Evolutionary conservation across 2,888 invertebrate genomes (phyloP), one percentile per base, ranked within the genome.

Genomic region (Limenitis camilla): DNA sequence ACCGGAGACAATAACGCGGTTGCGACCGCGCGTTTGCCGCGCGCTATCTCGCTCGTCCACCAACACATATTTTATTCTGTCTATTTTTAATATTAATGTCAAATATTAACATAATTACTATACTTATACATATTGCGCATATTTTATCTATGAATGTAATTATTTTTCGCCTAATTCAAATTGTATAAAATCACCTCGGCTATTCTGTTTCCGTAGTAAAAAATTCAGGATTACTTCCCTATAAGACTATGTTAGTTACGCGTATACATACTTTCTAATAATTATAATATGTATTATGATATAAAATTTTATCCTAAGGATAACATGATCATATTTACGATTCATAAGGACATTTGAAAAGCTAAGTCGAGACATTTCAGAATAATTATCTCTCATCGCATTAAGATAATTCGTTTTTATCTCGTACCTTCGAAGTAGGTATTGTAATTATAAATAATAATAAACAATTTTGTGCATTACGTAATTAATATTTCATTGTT

Each of bases 11-110:
- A 74, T 79, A 78, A 77, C 73, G 71, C 68, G 68, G 68, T 65
- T 66, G 66, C 63, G 62, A 65, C 69, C 64, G 62, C 62, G 65
- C 67, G 63, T 64, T 66, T 69, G 68, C 73, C 69, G 72, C 74
- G 75, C 78, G 76, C 79, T 77, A 74, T 76, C 75, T 76, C 83
- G 81, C 84, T 81, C 83, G 80, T 80, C 81, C 80, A 83, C 83
- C 76, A 73, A 77, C 81, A 84, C 82, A 86, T 85, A 83, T 84
- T 86, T 85, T 83, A 85, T 83, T 87, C 85, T 82, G 80, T 82
- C 81, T 80, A 86, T 85, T 86, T 85, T 86, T 84, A 87, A 86
- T 85, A 86, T 81, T 84, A 85, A 85, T 83, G 84, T 86, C 85
- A 85, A 83, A 86, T 85, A 85, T 84, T 84, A 84, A 82, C 79